These are phyloP conservation scores for Hycleus cichorii DNA, from an alignment of 1,140 invertebrate species.

Conservation along the genomic window DNA sequence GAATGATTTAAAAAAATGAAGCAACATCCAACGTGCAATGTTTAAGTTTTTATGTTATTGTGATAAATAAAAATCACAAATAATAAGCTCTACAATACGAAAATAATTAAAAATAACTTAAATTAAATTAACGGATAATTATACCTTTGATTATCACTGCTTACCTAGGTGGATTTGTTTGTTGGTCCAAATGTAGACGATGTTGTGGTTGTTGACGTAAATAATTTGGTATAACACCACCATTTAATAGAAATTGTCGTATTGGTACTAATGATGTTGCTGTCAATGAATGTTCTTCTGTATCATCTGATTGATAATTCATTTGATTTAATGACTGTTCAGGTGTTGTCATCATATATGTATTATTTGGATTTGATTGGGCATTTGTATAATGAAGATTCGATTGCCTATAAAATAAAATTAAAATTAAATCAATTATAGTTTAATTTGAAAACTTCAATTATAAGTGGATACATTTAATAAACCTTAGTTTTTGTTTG, in stretches of 20 bases:
- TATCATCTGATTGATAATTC: slow-evolving; percentile 18
- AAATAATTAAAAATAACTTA: too few relatives aligned
- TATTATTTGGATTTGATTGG: slow-evolving; percentile 20
- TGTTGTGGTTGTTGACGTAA: slow-evolving; percentile 3
- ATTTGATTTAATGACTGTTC: slow-evolving; percentile 13
- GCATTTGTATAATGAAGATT: slow-evolving; percentile 42
- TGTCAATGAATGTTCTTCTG: slow-evolving; percentile 10
- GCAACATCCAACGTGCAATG: too few relatives aligned
- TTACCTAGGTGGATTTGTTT: neutral
- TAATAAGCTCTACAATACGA: too few relatives aligned
- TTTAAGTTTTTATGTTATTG: too few relatives aligned
- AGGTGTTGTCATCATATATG: slow-evolving; percentile 23
- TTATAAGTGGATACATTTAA: too few relatives aligned
- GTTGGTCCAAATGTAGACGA: slow-evolving; percentile 1
- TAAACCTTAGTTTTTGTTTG: too few relatives aligned
- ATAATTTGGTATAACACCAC: slow-evolving; percentile 6
- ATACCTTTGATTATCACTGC: too few relatives aligned
- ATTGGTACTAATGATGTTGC: slow-evolving; percentile 52
- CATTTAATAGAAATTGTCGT: slow-evolving; percentile 28
- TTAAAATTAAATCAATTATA: too few relatives aligned
- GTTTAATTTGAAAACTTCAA: too few relatives aligned
- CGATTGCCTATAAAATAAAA: slow-evolving; percentile 39
- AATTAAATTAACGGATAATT: too few relatives aligned
- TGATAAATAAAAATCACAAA: too few relatives aligned
- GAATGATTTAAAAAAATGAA: too few relatives aligned